These are phyloP conservation scores for Chiloscyllium plagiosum DNA, from an alignment of 2,113 vertebrate species.

Conservation along the genomic window DNA sequence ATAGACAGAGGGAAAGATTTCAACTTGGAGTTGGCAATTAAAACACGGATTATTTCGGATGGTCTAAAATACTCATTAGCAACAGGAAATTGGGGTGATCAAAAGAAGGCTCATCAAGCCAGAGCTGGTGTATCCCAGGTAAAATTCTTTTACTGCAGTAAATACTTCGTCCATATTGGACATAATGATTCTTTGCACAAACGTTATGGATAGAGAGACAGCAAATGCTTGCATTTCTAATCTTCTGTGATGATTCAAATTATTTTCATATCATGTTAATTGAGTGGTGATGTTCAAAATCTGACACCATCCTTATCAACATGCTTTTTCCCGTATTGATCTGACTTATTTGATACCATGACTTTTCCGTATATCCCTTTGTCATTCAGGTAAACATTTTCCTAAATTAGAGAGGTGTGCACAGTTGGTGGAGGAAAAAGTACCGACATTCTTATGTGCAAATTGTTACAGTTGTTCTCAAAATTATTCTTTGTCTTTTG, in stretches of 20 bases:
- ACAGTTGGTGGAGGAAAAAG: not conserved
- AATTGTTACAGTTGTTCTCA: not conserved
- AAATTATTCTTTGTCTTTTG: not conserved
- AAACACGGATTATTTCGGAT: constrained; percentile 94
- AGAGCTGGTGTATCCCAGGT: constrained; percentile 97
- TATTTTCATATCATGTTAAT: not conserved
- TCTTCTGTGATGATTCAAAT: not conserved
- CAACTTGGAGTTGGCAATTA: constrained; percentile 94
- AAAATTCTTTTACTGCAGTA: constrained; percentile 21
- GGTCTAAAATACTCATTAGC: constrained; percentile 94
- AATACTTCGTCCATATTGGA: no score
- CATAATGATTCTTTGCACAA: not conserved
- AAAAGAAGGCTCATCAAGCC: constrained; percentile 97
- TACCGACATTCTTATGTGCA: not conserved
- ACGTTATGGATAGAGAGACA: not conserved
- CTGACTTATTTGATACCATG: not conserved
- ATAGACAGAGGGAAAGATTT: constrained; percentile 96
- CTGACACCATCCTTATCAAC: not conserved
- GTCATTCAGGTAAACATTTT: not conserved
- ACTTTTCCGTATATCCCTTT: not conserved
- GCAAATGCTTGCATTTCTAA: not conserved
- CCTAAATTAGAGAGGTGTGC: not conserved
- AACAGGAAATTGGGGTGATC: constrained; percentile 97
- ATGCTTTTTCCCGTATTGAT: not conserved
- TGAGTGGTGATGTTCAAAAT: not conserved